Evolutionary conservation across 2,113 vertebrate species (phyloP).

Genomic region (Elgaria multicarinata): DNA sequence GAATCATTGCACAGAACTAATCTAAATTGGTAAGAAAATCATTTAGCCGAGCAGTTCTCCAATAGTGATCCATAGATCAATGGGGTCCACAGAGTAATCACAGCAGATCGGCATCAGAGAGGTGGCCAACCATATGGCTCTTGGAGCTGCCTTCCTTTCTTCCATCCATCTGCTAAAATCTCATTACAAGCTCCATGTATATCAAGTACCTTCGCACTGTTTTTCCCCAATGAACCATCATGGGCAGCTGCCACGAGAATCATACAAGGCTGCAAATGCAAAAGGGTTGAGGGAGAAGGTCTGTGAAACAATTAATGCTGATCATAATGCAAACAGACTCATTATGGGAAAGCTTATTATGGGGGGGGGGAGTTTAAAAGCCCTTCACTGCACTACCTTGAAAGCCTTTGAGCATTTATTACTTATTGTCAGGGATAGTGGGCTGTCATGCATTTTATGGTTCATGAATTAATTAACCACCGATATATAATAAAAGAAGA

Average conservation of each 20-base stretch:
- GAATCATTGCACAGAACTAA: neutral
- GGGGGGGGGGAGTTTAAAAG: fast-evolving
- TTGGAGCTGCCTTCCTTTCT: neutral
- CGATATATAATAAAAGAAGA: slow-evolving; percentile 16
- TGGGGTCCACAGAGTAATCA: neutral
- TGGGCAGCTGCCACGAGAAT: neutral
- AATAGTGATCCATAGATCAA: neutral
- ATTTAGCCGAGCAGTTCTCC: slow-evolving; percentile 5
- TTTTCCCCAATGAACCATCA: neutral
- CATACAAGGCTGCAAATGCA: neutral
- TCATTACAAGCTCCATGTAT: slow-evolving; percentile 34
- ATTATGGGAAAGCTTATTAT: neutral
- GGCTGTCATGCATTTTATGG: neutral
- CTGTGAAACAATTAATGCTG: neutral
- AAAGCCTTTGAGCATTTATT: slow-evolving; percentile 14
- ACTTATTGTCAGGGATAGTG: neutral
- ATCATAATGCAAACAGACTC: slow-evolving; percentile 3
- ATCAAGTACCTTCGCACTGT: neutral
- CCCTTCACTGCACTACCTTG: neutral
- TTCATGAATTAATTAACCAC: neutral
- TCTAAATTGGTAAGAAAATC: neutral
- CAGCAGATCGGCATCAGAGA: neutral
- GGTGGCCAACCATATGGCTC: neutral
- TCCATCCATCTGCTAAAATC: neutral
- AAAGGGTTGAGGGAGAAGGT: neutral